Percentiles rank a stretch among this genome's conserved stretches.
Evolutionary conservation across 2,797 vertebrate genomes (phyloP).

Genomic region (Clarias pachynema): DNA sequence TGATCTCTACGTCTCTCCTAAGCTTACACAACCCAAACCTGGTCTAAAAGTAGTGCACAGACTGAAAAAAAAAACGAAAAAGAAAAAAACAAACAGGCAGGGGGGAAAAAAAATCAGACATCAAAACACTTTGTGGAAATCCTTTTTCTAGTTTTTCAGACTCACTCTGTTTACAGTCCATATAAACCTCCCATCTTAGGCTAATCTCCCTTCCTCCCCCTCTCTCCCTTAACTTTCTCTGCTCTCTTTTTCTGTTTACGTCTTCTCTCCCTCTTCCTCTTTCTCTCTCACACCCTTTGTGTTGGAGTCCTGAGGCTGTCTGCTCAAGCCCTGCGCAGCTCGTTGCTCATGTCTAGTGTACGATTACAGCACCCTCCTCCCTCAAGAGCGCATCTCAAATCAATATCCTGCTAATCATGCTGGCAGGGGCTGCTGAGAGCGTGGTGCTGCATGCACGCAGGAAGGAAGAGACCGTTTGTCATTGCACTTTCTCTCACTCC

Average conservation of each 20-base stretch:
- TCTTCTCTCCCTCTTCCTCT: constrained; percentile 46
- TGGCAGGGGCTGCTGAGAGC: constrained; percentile 77
- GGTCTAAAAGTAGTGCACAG: constrained; percentile 33
- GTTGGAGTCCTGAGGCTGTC: constrained; percentile 59
- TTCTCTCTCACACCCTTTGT: constrained; percentile 44
- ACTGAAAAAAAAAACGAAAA: constrained; percentile 27
- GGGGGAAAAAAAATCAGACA: constrained; percentile 11
- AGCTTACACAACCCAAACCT: constrained; percentile 40
- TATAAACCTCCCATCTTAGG: constrained; percentile 31
- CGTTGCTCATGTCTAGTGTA: constrained; percentile 78
- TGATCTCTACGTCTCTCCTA: constrained; percentile 40
- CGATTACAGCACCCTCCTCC: constrained; percentile 79
- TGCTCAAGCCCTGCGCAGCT: constrained; percentile 67
- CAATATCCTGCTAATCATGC: constrained; percentile 89
- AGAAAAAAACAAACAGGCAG: constrained; percentile 22
- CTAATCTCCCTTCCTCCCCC: constrained; percentile 40
- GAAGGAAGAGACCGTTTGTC: constrained; percentile 87
- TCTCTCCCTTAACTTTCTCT: constrained; percentile 44
- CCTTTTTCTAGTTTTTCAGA: constrained; percentile 26
- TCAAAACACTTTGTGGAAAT: constrained; percentile 22
- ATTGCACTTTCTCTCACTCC: constrained; percentile 70
- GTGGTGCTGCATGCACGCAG: constrained; percentile 77
- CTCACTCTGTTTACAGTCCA: constrained; percentile 31
- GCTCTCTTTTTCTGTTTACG: constrained; percentile 46
- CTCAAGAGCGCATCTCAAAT: constrained; percentile 83